Conservation (phyloP, 1,140 invertebrate species). For the Episyrphus balteatus region DNA sequence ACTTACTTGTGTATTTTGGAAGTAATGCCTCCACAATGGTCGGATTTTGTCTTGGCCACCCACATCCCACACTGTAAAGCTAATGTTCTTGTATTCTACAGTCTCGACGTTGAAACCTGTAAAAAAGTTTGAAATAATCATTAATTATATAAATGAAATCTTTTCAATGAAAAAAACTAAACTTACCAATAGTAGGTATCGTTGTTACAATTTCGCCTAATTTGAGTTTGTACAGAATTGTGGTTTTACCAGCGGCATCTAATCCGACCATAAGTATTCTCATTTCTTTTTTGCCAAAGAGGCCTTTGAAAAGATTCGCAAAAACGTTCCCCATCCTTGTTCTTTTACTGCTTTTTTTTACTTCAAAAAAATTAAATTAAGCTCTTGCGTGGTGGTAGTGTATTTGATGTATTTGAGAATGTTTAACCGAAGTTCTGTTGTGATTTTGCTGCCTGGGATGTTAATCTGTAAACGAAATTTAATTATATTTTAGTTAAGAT, state of each 20-base stretch:
- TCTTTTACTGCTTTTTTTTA: constrained; percentile 28
- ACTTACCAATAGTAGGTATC: constrained; percentile 96
- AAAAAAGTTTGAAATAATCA: constrained; percentile 19
- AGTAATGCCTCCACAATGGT: constrained; percentile 79
- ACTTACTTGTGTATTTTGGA: constrained; percentile 60
- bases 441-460: too few relatives aligned
- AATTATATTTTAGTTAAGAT: too few relatives aligned
- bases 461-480: too few relatives aligned
- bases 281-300: constrained; percentile 98
- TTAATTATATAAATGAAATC: constrained; percentile 1
- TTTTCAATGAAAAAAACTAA: neutral
- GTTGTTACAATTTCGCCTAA: constrained; percentile 99
- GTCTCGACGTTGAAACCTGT: constrained; percentile 90
- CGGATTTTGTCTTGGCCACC: constrained; percentile 89
- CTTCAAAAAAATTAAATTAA: neutral
- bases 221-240: constrained; percentile 99
- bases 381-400: too few relatives aligned
- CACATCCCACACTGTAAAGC: constrained; percentile 87
- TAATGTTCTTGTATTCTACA: constrained; percentile 93
- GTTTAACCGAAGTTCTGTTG: too few relatives aligned
- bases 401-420: too few relatives aligned
- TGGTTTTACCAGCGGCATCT: constrained; percentile 99
- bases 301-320: constrained; percentile 83
- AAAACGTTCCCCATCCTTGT: constrained; percentile 68
- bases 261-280: constrained; percentile 96